Evolutionary conservation across 2,113 vertebrate species (phyloP), one percentile per base, ranked within the genome.

Genomic region (Neogobius melanostomus): DNA sequence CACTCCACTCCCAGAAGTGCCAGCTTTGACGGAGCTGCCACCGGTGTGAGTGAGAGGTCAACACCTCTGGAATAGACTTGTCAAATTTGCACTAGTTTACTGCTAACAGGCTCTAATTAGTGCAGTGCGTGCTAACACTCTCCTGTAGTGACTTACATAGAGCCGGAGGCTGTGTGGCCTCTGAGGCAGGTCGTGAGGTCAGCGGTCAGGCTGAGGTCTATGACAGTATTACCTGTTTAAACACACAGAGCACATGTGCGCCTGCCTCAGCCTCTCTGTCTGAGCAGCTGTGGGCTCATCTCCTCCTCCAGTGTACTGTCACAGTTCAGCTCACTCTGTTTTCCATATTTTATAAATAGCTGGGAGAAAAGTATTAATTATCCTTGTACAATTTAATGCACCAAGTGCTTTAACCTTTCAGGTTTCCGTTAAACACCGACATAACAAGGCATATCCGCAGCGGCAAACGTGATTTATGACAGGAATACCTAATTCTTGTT

Each of bases 291-390:
- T 74, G 57, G 64, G 63, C 66, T 72, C 69, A 2, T 65, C 69
- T 66, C n/a, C 51, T 59, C 92, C 95, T 95, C 93, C 91, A 95
- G 94, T 91, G 82, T 90, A 87, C 93, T 95, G 94, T 94, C 94
- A 93, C 94, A 95, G 94, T 93, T 94, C 93, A 95, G 94, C 94
- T 85, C 92, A 95, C 94, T 96, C 90, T 93, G 94, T 96, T 97
- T 98, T 94, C 95, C 93, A 95, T 96, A 95, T 95, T 94, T 96
- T 96, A 96, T 97, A 97, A 98, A 98, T 95, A 98, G 96, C 96
- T 95, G 95, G 94, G 94, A 96, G 96, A 98, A 95, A 96, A 96
- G 95, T 98, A 98, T 98, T 99, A 99, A 99, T 98, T 98, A 98
- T 98, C 95, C 94, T 94, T 94, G 95, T 98, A 97, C 95, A 94